These are phyloP conservation scores for Gouania willdenowi DNA, from an alignment of 2,797 vertebrate genomes.

Conservation along the genomic window DNA sequence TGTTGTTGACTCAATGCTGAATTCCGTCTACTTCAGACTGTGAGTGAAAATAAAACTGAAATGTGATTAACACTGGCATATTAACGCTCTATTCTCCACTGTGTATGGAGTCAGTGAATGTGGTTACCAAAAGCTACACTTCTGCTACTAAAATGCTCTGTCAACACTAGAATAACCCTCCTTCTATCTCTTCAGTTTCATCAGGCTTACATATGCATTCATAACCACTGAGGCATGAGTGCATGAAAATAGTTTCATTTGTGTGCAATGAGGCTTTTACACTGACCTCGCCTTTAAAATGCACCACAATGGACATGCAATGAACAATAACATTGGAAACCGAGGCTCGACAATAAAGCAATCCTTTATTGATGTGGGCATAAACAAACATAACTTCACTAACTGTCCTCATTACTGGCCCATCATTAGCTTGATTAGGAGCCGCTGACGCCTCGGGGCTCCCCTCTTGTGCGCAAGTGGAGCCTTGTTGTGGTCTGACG, in stretches of 20 bases:
- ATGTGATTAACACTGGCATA: no score
- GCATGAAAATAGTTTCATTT: slow-evolving; percentile 54
- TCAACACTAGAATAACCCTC: no score
- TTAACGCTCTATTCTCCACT: no score
- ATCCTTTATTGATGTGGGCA: slow-evolving; percentile 41
- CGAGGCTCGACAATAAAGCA: slow-evolving; percentile 21
- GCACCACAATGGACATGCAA: slow-evolving; percentile 27
- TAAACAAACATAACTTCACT: slow-evolving; percentile 30
- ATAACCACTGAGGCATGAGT: slow-evolving; percentile 44
- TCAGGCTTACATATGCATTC: slow-evolving; percentile 50
- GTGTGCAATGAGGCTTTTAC: slow-evolving; percentile 57
- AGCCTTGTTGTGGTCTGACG: no score
- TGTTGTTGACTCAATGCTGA: no score
- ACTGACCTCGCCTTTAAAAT: slow-evolving; percentile 48
- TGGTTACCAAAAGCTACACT: no score
- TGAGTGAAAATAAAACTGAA: no score
- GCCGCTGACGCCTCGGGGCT: slow-evolving; percentile 11
- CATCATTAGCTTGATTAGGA: slow-evolving; percentile 59
- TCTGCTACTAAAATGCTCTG: no score
- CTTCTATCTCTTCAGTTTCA: slow-evolving; percentile 39
- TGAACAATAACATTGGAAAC: slow-evolving; percentile 33
- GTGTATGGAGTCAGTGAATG: no score
- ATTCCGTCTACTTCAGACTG: no score
- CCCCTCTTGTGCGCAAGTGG: no score
- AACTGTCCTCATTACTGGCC: slow-evolving; percentile 37